Evolutionary conservation across 2,797 vertebrate species (phyloP).

Genomic region (Sebastes nivosus): DNA sequence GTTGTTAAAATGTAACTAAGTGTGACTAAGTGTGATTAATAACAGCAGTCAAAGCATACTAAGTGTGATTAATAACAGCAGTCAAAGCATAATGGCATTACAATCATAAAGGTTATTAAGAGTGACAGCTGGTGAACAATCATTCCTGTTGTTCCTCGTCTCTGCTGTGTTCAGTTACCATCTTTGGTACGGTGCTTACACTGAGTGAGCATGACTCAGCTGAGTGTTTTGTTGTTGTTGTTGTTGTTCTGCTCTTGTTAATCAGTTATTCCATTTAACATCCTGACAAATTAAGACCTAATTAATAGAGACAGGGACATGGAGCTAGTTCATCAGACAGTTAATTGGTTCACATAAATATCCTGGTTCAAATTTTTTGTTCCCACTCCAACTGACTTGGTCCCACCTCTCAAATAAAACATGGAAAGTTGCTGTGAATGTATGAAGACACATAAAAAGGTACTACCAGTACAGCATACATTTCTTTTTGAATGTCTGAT

Average conservation of each 20-base stretch:
- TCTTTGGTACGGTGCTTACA: slow-evolving; percentile 40
- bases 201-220: slow-evolving; percentile 10
- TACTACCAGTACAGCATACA: background rate
- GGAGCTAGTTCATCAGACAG: slow-evolving; percentile 23
- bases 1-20: slow-evolving; percentile 7
- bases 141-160: slow-evolving; percentile 18
- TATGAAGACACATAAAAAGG: background rate
- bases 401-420: slow-evolving; percentile 10
- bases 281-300: slow-evolving; percentile 30
- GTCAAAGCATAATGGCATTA: slow-evolving; percentile 40
- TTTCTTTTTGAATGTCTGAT: slow-evolving; percentile 19
- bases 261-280: slow-evolving; percentile 26
- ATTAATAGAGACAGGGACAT: background rate
- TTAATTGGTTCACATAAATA: slow-evolving; percentile 3
- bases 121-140: slow-evolving; percentile 30
- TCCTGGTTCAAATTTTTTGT: background rate
- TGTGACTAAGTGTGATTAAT: slow-evolving; percentile 3
- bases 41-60: slow-evolving; percentile 43
- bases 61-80: slow-evolving; percentile 28
- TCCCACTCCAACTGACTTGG: background rate
- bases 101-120: slow-evolving; percentile 35
- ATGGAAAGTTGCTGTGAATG: slow-evolving; percentile 5
- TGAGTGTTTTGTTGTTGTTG: slow-evolving; percentile 19
- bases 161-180: slow-evolving; percentile 29
- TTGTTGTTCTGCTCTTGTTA: slow-evolving; percentile 22